Base-by-base conservation (phyloP, 2,797 vertebrate species). In the Cossypha dichroa region DNA sequence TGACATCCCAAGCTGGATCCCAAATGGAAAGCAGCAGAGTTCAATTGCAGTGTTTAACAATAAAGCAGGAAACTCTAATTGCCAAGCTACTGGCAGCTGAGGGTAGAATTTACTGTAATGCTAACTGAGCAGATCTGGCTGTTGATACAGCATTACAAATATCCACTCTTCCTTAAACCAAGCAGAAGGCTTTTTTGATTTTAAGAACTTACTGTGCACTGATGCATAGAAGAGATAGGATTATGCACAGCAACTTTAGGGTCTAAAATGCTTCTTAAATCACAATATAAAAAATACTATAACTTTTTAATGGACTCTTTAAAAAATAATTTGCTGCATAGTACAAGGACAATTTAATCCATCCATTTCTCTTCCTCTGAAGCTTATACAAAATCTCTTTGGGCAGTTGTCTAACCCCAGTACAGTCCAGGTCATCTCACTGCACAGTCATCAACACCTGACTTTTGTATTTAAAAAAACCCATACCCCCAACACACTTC, bases 51-150 rank as follows among this genome's bases (percentile, higher is more conserved):
- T 45, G 40, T 84, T 4, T 72, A 95, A 97, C 94, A 96, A 94
- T 88, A 93, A 48, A 92, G 88, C 92, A 95, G 91, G 91, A 96
- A 96, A 90, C 76, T 74, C 86, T 73, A 88, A 95, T 84, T 94
- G 87, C 90, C 85, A 94, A 93, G 76, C 83, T 81, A 34, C 75
- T 85, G 92, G 84, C 72, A 93, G 82, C 75, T 82, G 75, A 94
- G 94, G 90, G 86, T 69, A 56, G 92, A 92, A 69, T 82, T 95
- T 96, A 82, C 75, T n/a, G 79, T 80, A 93, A 90, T 94, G 95
- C 73, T 80, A 86, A 95, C 66, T 23, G 93, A 95, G 92, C 85
- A 96, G 89, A 94, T 96, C 81, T 89, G 86, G 10, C 48, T 76
- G 69, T 31, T 74, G 90, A 88, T 88, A 68, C 1, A 68, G 55